Percentiles rank a stretch among this genome's conserved stretches.
These are phyloP conservation scores for Cichladusa arquata DNA, from an alignment of 2,113 vertebrate genomes.

Conservation along the genomic window DNA sequence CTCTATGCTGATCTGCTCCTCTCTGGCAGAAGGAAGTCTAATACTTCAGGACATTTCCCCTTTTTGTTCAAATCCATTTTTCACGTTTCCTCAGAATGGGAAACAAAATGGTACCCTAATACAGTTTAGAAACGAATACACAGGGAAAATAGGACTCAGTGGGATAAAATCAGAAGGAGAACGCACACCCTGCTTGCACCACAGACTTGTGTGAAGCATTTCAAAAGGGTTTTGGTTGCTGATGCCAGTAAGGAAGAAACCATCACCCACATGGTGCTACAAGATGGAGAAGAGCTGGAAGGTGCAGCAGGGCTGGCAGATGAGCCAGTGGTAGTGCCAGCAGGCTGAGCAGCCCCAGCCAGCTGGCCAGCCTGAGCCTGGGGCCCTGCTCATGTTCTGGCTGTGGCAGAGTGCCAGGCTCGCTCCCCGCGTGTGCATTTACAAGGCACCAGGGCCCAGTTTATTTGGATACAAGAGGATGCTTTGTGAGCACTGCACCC, in stretches of 20 bases:
- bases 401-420: neutral
- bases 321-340: neutral
- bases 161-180: neutral
- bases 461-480: neutral
- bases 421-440: rapidly evolving
- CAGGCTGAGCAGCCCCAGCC: neutral
- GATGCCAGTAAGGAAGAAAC: neutral
- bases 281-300: neutral
- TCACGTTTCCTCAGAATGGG: neutral
- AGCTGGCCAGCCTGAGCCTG: rapidly evolving
- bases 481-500: neutral
- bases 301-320: neutral
- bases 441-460: neutral
- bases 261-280: neutral
- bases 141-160: neutral
- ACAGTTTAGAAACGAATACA: neutral
- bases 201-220: neutral
- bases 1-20: neutral
- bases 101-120: neutral
- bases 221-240: neutral
- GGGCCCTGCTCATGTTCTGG: neutral
- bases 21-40: neutral
- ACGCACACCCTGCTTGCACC: neutral
- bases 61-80: neutral
- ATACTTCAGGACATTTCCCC: neutral